Evolutionary conservation across 1,140 invertebrate genomes (phyloP), one percentile per base, ranked within the genome.

Genomic region (Microplitis demolitor): DNA sequence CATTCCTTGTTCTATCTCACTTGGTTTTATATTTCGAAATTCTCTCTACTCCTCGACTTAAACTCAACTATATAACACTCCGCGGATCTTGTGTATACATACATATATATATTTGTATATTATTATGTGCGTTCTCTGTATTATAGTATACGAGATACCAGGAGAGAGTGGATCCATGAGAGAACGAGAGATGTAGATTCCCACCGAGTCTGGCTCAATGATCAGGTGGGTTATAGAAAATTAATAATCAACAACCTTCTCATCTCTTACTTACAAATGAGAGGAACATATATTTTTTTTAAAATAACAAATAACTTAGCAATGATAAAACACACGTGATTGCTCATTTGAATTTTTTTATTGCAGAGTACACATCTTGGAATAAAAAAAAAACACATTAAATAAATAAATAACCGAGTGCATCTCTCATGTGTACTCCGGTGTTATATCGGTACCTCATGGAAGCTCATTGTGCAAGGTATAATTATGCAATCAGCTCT

Each of bases 401-500:
- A 24, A 60, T n/a, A 54, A 54, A 54, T n/a, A 11, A 54, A 11
- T 14, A 54, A 54, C 45, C 2, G 45, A 50, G 45, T 13, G 24
- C 24, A 24, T 24, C 39, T 56, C 8, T 24, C 53, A 56, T 13
- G 13, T 56, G 11, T 3, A 11, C 8, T 45, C 39, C 5, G 4
- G 39, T 3, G 13, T 50, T 54, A 14, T 54, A 3, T 13, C 16
- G 35, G 4, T 33, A 62, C 33, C 34, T 62, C 37, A 51, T 50
- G 63, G n/a, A n/a, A 63, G 8, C 24, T 50, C 51, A 71, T 71
- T 71, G 61, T 71, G 61, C 69, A 71, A 71, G 60, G 50, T 16
- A 35, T 16, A 71, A 71, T 71, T 71, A 71, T 71, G 69, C 60
- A 69, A 69, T 45, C 39, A 45, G 2, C 11, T 3, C 35, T 35